Evolutionary conservation across 2,113 vertebrate species (phyloP).

Genomic region (Crotalus tigris): DNA sequence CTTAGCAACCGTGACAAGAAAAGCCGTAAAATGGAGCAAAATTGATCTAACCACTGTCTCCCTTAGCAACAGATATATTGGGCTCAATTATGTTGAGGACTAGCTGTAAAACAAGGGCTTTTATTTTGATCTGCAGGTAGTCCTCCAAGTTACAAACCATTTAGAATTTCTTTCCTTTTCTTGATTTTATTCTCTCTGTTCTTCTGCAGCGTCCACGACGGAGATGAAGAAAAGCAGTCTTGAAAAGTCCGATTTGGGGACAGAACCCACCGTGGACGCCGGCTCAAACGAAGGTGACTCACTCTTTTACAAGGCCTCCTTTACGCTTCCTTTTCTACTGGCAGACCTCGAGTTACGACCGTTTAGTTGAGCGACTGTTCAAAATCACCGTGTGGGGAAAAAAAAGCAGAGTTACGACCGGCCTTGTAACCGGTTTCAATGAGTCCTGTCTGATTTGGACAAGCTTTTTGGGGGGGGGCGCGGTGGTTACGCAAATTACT

Average conservation of each 20-base stretch:
- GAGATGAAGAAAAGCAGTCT: background rate
- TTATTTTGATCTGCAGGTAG: too few relatives aligned
- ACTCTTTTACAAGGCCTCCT: background rate
- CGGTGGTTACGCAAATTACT: background rate
- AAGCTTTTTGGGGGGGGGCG: background rate
- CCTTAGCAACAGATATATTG: too few relatives aligned
- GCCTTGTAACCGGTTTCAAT: background rate
- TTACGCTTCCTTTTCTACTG: background rate
- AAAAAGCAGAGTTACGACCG: background rate
- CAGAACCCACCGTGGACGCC: background rate
- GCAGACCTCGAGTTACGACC: background rate
- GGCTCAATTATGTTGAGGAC: too few relatives aligned
- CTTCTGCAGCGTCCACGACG: background rate
- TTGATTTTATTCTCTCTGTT: background rate
- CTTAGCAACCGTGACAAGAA: too few relatives aligned
- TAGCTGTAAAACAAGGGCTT: too few relatives aligned
- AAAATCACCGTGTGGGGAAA: fast-evolving
- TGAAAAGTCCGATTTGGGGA: background rate
- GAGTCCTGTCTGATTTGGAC: background rate
- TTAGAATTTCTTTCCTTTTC: background rate
- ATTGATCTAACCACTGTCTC: too few relatives aligned
- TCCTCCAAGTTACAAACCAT: too few relatives aligned
- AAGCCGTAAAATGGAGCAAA: too few relatives aligned
- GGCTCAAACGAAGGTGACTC: background rate
- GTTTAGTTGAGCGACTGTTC: background rate